phyloP scores from a whole-genome alignment of 2,888 invertebrate genomes.

The Dione juno region DNA sequence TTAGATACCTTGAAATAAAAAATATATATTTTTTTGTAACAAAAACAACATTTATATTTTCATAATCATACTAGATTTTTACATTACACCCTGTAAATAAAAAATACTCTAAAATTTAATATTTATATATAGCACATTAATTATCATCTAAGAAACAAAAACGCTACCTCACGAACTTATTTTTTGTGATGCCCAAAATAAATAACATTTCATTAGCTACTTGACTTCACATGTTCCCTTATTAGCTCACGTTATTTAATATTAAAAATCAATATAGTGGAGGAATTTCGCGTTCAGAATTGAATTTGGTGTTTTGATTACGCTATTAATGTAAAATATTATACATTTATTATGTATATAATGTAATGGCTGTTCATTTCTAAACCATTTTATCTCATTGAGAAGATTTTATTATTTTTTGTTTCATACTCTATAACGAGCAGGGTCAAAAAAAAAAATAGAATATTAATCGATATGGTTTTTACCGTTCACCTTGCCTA shows the following conservation, averaged over 20 bases:
- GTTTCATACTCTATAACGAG: too few relatives aligned
- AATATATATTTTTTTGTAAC: not conserved
- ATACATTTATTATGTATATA: too few relatives aligned
- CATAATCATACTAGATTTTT: not conserved
- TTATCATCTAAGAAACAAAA: constrained; percentile 20
- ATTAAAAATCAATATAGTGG: constrained; percentile 24
- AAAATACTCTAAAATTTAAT: not conserved
- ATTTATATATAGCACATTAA: constrained; percentile 2
- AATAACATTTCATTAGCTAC: constrained; percentile 47
- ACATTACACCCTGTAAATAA: not conserved
- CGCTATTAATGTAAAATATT: too few relatives aligned
- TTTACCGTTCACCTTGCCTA: too few relatives aligned
- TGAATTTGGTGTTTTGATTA: not conserved
- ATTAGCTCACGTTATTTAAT: constrained; percentile 20
- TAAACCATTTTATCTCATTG: too few relatives aligned
- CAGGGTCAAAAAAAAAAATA: too few relatives aligned
- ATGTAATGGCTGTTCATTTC: too few relatives aligned
- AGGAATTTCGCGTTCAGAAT: constrained; percentile 27
- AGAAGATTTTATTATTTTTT: too few relatives aligned
- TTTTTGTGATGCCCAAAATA: constrained; percentile 36
- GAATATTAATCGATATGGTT: too few relatives aligned
- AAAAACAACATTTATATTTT: not conserved
- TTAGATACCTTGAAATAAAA: too few relatives aligned
- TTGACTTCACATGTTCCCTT: constrained; percentile 46
- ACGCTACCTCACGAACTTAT: constrained; percentile 37